A percentile compares a stretch with the other conserved stretches of the same genome.
Evolutionary conservation across 2,888 invertebrate genomes (phyloP).

Genomic region (Didymodactylos carnosus): DNA sequence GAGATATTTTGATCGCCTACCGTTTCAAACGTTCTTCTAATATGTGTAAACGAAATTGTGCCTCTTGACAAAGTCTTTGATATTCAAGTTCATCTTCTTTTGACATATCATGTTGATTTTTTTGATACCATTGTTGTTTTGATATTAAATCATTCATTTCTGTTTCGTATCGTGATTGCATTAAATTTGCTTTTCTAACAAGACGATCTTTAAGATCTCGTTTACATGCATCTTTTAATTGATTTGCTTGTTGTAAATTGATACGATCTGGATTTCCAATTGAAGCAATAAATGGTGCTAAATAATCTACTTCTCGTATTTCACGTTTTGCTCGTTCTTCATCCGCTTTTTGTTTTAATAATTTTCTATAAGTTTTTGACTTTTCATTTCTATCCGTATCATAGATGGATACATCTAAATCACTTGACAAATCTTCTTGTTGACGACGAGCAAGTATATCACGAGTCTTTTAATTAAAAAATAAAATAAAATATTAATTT

Average conservation of each 20-base stretch:
- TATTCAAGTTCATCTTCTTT: conserved; percentile 35
- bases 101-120: conserved; percentile 34
- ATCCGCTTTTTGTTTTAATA: conserved; percentile 19
- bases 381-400: conserved; percentile 34
- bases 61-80: conserved; percentile 33
- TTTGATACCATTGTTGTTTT: conserved; percentile 35
- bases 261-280: conserved; percentile 28
- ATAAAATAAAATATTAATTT: background rate
- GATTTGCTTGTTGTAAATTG: conserved; percentile 24
- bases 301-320: conserved; percentile 30
- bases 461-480: conserved; percentile 22
- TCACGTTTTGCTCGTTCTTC: conserved; percentile 12
- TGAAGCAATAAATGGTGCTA: conserved; percentile 34
- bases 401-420: conserved; percentile 31
- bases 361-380: conserved; percentile 30
- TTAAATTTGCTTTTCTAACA: conserved; percentile 35
- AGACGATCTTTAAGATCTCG: conserved; percentile 32
- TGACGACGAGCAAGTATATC: conserved; percentile 23
- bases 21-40: conserved; percentile 32
- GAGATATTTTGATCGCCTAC: conserved; percentile 17
- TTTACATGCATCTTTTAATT: conserved; percentile 30
- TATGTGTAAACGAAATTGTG: conserved; percentile 34
- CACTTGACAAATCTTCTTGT: conserved; percentile 27
- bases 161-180: conserved; percentile 34
- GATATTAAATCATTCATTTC: conserved; percentile 33